Percentiles rank a stretch among this genome's conserved stretches.
phyloP scores from a whole-genome alignment of 2,888 invertebrate species.

The Pristionchus fissidentatus region DNA sequence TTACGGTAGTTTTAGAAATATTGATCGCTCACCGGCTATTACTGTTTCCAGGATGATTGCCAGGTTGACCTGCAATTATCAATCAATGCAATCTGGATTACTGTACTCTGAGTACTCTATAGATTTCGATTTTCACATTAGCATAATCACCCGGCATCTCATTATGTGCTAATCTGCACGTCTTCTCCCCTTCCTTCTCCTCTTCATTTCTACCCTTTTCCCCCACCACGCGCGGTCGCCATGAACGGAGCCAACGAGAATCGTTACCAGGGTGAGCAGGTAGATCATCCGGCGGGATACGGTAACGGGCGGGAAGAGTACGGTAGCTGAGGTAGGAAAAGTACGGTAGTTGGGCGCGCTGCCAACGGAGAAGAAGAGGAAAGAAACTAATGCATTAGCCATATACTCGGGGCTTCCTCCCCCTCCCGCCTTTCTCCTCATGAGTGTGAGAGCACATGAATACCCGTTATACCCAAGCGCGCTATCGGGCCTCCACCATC shows the following conservation, averaged over 20 bases:
- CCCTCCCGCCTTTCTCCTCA: conserved; percentile 33
- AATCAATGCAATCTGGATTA: too few relatives aligned
- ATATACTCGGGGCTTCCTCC: conserved; percentile 1
- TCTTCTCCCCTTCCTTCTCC: neutral
- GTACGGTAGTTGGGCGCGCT: neutral
- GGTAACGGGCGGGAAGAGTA: too few relatives aligned
- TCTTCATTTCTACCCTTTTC: conserved; percentile 33
- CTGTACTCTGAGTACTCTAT: neutral
- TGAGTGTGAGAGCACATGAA: conserved; percentile 17
- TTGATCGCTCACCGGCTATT: too few relatives aligned
- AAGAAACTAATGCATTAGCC: conserved; percentile 39
- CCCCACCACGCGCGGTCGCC: neutral
- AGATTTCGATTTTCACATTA: too few relatives aligned
- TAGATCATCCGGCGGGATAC: too few relatives aligned
- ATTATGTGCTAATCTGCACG: neutral
- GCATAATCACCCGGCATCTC: too few relatives aligned
- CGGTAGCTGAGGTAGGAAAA: neutral
- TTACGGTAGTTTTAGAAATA: neutral
- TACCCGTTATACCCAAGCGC: conserved; percentile 1
- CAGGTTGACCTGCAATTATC: too few relatives aligned
- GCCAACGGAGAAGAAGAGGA: neutral
- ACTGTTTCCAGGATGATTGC: too few relatives aligned
- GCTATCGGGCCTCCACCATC: conserved; percentile 30
- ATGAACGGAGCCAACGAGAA: neutral
- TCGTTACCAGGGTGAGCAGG: neutral